phyloP scores from a whole-genome alignment of 2,797 vertebrate species.

The Acropternis orthonyx region DNA sequence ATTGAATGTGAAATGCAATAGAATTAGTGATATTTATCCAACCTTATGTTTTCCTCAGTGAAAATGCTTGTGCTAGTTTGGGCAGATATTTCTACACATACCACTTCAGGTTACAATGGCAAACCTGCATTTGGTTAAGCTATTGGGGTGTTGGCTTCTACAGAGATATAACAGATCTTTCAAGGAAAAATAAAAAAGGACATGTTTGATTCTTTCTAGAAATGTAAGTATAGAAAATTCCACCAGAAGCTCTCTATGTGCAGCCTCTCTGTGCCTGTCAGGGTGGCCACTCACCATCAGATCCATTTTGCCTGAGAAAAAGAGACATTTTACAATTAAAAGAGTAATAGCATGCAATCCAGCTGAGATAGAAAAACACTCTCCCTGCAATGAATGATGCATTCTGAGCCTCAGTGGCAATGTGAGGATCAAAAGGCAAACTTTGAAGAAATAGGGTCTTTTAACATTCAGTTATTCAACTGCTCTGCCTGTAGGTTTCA shows the following conservation, averaged over 20 bases:
- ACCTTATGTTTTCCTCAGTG: not conserved
- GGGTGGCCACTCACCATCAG: not conserved
- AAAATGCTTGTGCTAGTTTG: not conserved
- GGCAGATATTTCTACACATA: not conserved
- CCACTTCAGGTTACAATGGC: not conserved
- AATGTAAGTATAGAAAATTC: not conserved
- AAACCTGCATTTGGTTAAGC: not conserved
- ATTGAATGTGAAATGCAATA: not conserved
- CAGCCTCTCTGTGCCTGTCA: not conserved
- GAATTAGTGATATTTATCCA: not conserved
- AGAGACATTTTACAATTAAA: slow-evolving; percentile 6
- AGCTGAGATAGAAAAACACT: slow-evolving; percentile 12
- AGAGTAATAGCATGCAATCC: not conserved
- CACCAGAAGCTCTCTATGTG: not conserved
- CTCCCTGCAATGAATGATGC: slow-evolving; percentile 1
- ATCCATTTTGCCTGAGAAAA: slow-evolving; percentile 7
- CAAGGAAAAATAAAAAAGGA: not conserved
- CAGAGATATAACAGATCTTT: not conserved
- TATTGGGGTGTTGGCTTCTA: not conserved
- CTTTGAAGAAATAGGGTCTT: slow-evolving; percentile 19
- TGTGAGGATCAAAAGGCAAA: slow-evolving; percentile 29
- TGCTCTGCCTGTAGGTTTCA: slow-evolving; percentile 7
- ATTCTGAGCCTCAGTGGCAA: not conserved
- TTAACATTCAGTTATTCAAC: slow-evolving; percentile 32
- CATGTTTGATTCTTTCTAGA: not conserved